Conservation (phyloP, 2,888 invertebrate species). For the Heteropelma amictum region DNA sequence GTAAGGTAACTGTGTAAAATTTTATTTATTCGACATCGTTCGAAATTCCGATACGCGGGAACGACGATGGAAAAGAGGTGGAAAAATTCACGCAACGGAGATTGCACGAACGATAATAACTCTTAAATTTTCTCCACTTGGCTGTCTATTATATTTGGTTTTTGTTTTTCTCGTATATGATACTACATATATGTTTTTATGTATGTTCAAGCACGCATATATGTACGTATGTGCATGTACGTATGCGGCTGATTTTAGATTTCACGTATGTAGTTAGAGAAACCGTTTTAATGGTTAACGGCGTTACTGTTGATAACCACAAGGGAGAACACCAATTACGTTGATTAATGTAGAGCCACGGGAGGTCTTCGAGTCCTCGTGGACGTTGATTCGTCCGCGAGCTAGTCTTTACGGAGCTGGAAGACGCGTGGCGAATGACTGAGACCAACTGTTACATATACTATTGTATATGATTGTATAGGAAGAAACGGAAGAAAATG, state of each 20-base stretch:
- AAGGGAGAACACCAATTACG: slow-evolving; percentile 78
- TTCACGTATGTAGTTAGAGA: slow-evolving; percentile 63
- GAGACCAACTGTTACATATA: slow-evolving; percentile 76
- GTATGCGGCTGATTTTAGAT: slow-evolving; percentile 56
- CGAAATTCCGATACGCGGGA: slow-evolving; percentile 11
- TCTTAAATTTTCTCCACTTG: slow-evolving; percentile 44
- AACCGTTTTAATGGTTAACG: slow-evolving; percentile 74
- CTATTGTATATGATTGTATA: slow-evolving; percentile 76
- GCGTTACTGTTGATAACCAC: slow-evolving; percentile 72
- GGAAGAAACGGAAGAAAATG: slow-evolving; percentile 56
- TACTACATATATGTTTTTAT: slow-evolving; percentile 44
- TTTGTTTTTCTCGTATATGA: slow-evolving; percentile 50
- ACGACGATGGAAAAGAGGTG: neutral
- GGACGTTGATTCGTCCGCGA: slow-evolving; percentile 27
- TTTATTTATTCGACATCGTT: slow-evolving; percentile 53
- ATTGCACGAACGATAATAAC: slow-evolving; percentile 45
- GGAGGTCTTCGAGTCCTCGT: slow-evolving; percentile 35
- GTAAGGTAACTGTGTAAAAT: slow-evolving; percentile 49
- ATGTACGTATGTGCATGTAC: slow-evolving; percentile 34
- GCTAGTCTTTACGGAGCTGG: neutral
- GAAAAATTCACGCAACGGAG: slow-evolving; percentile 56
- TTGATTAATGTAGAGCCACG: slow-evolving; percentile 71
- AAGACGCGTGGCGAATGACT: slow-evolving; percentile 71
- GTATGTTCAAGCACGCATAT: too few species aligned
- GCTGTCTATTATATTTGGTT: slow-evolving; percentile 36